These are phyloP conservation scores for Bothrops jararaca DNA, from an alignment of 2,113 vertebrate genomes.

Conservation along the genomic window DNA sequence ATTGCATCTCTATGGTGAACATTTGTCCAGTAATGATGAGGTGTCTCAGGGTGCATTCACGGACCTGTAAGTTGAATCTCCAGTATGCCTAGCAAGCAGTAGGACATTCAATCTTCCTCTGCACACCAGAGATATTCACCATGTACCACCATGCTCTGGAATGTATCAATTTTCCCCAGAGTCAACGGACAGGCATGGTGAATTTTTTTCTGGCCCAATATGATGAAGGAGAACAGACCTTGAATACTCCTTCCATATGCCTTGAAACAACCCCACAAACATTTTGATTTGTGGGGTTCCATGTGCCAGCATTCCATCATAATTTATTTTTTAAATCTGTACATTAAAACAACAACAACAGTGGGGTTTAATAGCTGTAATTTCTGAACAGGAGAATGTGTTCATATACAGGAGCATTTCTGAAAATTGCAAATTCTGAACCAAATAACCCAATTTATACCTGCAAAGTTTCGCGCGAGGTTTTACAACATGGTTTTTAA, in stretches of 20 bases:
- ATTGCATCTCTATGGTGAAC: neutral
- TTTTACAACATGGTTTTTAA: neutral
- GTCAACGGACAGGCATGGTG: neutral
- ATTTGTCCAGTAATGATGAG: neutral
- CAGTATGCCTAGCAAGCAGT: neutral
- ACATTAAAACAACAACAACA: neutral
- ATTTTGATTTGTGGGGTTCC: neutral
- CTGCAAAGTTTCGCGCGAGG: neutral
- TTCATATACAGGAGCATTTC: neutral
- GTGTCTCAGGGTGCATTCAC: neutral
- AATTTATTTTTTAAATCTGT: neutral
- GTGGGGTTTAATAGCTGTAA: neutral
- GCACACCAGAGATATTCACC: neutral
- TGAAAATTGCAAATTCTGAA: neutral
- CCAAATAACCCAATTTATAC: neutral
- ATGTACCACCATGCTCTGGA: neutral
- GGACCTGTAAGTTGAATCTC: neutral
- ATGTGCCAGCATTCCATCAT: neutral
- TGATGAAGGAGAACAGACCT: neutral
- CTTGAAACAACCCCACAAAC: neutral
- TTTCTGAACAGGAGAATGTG: conserved; percentile 6
- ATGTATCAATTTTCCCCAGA: neutral
- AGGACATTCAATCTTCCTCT: too few relatives aligned
- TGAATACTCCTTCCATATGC: neutral
- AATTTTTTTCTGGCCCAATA: neutral